Evolutionary conservation across 2,113 vertebrate species (phyloP), one percentile per base, ranked within the genome.

Genomic region (Eurystomus gularis): DNA sequence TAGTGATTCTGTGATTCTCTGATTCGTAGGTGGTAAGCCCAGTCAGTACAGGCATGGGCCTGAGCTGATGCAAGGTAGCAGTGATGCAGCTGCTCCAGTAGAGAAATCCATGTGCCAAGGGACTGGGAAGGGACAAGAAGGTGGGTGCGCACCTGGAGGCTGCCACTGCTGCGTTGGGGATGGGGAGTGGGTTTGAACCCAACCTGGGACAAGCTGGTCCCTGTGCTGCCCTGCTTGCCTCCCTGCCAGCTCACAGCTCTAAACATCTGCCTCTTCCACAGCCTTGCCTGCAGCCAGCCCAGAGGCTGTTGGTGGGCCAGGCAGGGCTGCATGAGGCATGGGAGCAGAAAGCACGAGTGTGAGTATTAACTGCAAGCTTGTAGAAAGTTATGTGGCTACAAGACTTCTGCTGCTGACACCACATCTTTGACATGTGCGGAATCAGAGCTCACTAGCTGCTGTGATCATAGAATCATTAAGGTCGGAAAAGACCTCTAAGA

Each of bases 51-150:
- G 23, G 64, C 52, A 60, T 1, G 10, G 46, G 40, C 28, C 52
- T n/a, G 17, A 70, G 58, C 49, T 37, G 28, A 11, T 28, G 66
- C 0, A 0, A 88, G 31, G 37, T 1, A 1, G 28, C 40, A n/a
- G 21, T 1, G 37, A 62, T 33, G 40, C 16, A 48, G 17, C 31
- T 7, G 10, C 33, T 7, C 39, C 33, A 44, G 14, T 6, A 7
- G 20, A 57, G n/a, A 31, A 35, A 28, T 35, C 23, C 20, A 44
- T 0, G 0, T 39, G n/a, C 42, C 55, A 6, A 0, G 1, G 26
- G 23, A 33, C 29, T 64, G 48, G 20, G 23, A 57, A 13, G 2
- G 18, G 51, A 18, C 5, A 24, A 68, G 60, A 37, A 35, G 12
- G 5, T 21, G 13, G 1, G 2, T 17, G 20, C n/a, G n/a, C n/a